Base-by-base conservation (phyloP, 2,797 vertebrate genomes). In the Lutjanus argentimaculatus region DNA sequence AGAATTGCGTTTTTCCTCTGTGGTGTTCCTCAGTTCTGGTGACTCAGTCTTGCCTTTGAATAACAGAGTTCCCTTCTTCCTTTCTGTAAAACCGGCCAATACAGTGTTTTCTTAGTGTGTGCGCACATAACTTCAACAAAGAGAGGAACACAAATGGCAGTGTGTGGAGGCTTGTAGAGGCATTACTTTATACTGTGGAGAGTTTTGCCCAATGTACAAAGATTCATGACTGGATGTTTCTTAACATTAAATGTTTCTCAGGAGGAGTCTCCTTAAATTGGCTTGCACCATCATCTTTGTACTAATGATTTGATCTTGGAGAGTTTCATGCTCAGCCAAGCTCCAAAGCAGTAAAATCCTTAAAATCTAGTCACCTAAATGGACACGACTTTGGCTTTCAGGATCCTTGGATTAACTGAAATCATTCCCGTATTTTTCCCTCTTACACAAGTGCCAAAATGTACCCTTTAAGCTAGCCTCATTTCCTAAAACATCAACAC, bases 31-130 rank as follows among this genome's bases (percentile, higher is more conserved):
- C 63, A 13, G 58, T 56, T 46, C 70, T 58, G 48, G 84, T 93
- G 90, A 93, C 90, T 93, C 92, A 92, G 71, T 88, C 73, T 89
- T 89, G 80, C 90, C 91, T 87, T 72, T 80, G 72, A 88, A 88
- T 75, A 92, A 90, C 82, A 90, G 84, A 90, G 82, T 91, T 88
- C 80, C 82, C 80, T 84, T 91, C 83, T 88, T 87, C 68, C 85
- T 89, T 22, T 84, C 49, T 72, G 77, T 45, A 7, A 12, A 67
- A 53, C 9, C 19, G 13, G 52, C 64, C 63, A 25, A 15, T n/a
- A 43, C 52, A 56, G 19, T 72, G 42, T 72, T 85, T 67, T 66
- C 11, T 74, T 25, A 48, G 77, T 40, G 43, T 62, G 51, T 25
- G 61, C 36, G 2, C 67, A 62, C 14, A 42, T 55, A 2, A 73